A percentile compares a stretch with the other conserved stretches of the same genome.
These are phyloP conservation scores for Campylomormyrus numenius DNA, from an alignment of 2,113 vertebrate species.

Conservation along the genomic window DNA sequence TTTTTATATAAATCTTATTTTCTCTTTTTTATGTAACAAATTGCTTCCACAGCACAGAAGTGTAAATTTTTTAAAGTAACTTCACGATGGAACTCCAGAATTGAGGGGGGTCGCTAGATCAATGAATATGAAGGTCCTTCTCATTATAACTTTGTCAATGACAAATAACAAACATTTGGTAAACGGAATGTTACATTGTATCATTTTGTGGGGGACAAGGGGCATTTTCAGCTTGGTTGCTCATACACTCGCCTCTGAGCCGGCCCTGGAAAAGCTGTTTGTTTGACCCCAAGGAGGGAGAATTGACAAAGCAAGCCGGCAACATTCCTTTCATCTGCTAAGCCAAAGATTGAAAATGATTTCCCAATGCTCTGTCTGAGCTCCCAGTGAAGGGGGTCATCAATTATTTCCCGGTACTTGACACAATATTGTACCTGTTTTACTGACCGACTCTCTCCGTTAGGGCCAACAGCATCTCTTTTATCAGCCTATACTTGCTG, in stretches of 20 bases:
- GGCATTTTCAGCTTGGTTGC: slow-evolving; percentile 73
- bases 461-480: slow-evolving; percentile 59
- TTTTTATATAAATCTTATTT: slow-evolving; percentile 16
- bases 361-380: slow-evolving; percentile 66
- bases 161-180: slow-evolving; percentile 69
- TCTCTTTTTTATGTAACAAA: slow-evolving; percentile 31
- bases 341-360: slow-evolving; percentile 74
- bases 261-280: slow-evolving; percentile 67
- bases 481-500: slow-evolving; percentile 54
- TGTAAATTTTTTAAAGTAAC: slow-evolving; percentile 34
- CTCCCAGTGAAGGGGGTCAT: slow-evolving; percentile 65
- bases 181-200: slow-evolving; percentile 67
- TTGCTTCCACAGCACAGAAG: slow-evolving; percentile 38
- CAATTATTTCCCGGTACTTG: slow-evolving; percentile 70
- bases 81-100: slow-evolving; percentile 36
- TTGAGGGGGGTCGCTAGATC: slow-evolving; percentile 49
- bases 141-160: slow-evolving; percentile 69
- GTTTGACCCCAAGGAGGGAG: slow-evolving; percentile 73
- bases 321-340: slow-evolving; percentile 71
- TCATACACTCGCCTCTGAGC: slow-evolving; percentile 55
- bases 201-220: slow-evolving; percentile 69
- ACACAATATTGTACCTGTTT: slow-evolving; percentile 64
- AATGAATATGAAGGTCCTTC: slow-evolving; percentile 64
- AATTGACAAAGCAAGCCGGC: slow-evolving; percentile 70
- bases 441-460: slow-evolving; percentile 64